A percentile compares a stretch with the other conserved stretches of the same genome.
Evolutionary conservation across 2,888 invertebrate genomes (phyloP).

Genomic region (Callyntrura sp.): DNA sequence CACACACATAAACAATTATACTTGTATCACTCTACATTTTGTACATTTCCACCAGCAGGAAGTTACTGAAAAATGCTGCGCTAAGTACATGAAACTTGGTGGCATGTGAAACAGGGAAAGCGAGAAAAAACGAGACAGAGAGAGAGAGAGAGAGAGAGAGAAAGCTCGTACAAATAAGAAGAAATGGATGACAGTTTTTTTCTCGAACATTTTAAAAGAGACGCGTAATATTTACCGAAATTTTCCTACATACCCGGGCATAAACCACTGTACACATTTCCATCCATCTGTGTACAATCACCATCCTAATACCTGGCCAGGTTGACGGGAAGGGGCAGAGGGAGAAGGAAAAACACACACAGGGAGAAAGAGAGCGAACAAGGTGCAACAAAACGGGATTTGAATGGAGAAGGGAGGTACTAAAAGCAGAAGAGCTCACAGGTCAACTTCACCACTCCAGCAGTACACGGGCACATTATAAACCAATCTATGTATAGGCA

Average conservation of each 20-base stretch:
- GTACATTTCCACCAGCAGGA: background rate
- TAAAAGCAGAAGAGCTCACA: background rate
- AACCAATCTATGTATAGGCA: no score
- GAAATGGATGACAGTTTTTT: slow-evolving; percentile 4
- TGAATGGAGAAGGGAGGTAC: background rate
- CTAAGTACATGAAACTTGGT: background rate
- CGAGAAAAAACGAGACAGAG: slow-evolving; percentile 42
- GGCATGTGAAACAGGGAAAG: slow-evolving; percentile 4
- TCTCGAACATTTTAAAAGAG: background rate
- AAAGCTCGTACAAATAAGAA: background rate
- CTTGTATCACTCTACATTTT: background rate
- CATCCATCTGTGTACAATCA: no score
- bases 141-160: slow-evolving; percentile 46
- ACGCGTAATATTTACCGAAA: background rate
- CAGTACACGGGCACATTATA: background rate
- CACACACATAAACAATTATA: background rate
- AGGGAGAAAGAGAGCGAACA: background rate
- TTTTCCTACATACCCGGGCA: background rate
- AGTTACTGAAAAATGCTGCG: background rate
- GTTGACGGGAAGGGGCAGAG: no score
- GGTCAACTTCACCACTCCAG: background rate
- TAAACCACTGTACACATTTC: no score
- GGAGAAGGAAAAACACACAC: background rate
- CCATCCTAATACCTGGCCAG: no score
- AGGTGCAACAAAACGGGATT: no score